Evolutionary conservation across 2,888 invertebrate species (phyloP).

Genomic region (Argynnis bischoffii): DNA sequence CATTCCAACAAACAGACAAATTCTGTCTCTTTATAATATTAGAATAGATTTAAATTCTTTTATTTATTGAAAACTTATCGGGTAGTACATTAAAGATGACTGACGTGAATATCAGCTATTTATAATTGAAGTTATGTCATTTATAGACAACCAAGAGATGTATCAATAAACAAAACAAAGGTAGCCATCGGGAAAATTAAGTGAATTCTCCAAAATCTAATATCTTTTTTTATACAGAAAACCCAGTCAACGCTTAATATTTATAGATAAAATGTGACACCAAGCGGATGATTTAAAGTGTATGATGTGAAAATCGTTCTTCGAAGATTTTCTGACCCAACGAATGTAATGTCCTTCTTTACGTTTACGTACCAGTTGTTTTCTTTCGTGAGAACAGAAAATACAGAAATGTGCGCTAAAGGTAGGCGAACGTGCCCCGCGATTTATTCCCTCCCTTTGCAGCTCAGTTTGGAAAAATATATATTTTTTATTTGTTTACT

Average conservation of each 20-base stretch:
- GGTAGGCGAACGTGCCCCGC: constrained; percentile 67
- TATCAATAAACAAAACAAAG: constrained; percentile 76
- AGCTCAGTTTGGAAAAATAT: constrained; percentile 69
- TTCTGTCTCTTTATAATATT: no score
- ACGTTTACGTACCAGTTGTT: constrained; percentile 76
- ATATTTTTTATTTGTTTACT: constrained; percentile 73
- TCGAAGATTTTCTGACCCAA: constrained; percentile 80
- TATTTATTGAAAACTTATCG: no score
- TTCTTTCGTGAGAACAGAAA: constrained; percentile 69
- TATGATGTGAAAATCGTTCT: constrained; percentile 79
- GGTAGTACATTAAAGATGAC: no score
- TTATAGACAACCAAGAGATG: constrained; percentile 49
- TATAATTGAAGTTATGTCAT: constrained; percentile 64
- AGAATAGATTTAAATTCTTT: no score
- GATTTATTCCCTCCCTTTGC: constrained; percentile 73
- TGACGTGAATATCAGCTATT: no score
- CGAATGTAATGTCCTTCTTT: constrained; percentile 54
- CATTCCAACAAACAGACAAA: no score
- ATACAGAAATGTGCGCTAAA: constrained; percentile 68
- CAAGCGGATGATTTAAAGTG: constrained; percentile 80
- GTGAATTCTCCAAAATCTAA: constrained; percentile 76
- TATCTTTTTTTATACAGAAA: constrained; percentile 70
- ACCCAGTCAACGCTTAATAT: constrained; percentile 79
- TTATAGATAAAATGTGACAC: constrained; percentile 81
- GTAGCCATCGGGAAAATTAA: constrained; percentile 79